A percentile compares a stretch with the other conserved stretches of the same genome.
phyloP scores from a whole-genome alignment of 2,797 vertebrate species.

The Triplophysa yarkandensis region DNA sequence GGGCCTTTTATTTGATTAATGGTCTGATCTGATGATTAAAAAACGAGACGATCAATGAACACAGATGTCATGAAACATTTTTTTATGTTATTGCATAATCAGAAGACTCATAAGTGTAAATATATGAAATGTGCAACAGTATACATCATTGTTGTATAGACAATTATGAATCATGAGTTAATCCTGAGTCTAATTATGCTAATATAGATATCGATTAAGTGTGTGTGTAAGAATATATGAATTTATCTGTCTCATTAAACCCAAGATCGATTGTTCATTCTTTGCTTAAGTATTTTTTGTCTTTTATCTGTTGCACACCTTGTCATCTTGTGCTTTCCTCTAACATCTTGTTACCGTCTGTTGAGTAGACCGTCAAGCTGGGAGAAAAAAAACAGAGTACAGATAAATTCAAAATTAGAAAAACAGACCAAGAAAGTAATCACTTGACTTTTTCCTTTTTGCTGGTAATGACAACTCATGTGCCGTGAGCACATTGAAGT shows the following conservation, averaged over 20 bases:
- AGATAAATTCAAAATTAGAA: conserved; percentile 24
- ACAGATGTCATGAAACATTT: conserved; percentile 34
- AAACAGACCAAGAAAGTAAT: conserved; percentile 19
- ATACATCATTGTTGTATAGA: too few species aligned
- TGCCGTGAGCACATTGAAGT: conserved; percentile 15
- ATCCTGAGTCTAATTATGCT: neutral
- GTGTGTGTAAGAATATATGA: neutral
- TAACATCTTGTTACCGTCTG: conserved; percentile 2
- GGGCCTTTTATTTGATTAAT: neutral
- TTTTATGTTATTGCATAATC: conserved; percentile 65
- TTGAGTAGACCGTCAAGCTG: conserved; percentile 6
- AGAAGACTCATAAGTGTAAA: conserved; percentile 55
- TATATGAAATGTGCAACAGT: too few species aligned
- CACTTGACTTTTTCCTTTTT: conserved; percentile 55
- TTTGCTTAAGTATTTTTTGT: neutral
- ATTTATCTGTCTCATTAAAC: neutral
- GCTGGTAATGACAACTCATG: conserved; percentile 75
- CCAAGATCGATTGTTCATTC: neutral
- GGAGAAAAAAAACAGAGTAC: conserved; percentile 32
- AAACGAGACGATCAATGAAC: conserved; percentile 62
- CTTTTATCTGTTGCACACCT: neutral
- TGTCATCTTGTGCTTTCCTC: neutral
- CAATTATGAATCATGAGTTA: too few species aligned
- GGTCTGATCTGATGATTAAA: neutral
- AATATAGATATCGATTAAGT: neutral